Conservation (phyloP, 1,140 invertebrate genomes). For the Drosophila sproati region DNA sequence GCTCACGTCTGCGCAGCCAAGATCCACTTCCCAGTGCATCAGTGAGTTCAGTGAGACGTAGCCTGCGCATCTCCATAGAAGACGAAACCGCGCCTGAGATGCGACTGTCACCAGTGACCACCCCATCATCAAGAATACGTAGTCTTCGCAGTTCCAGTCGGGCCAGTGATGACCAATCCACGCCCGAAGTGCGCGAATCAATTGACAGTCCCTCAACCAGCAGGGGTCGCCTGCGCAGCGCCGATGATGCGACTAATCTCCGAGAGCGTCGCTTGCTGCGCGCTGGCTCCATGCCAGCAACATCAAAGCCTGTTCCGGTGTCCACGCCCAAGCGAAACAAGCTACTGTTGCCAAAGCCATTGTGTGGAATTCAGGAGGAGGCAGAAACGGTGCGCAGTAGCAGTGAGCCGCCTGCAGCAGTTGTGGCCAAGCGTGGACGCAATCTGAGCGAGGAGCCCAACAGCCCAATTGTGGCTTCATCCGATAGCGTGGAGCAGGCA, state of each 20-base stretch:
- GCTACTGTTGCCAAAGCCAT: constrained; percentile 17
- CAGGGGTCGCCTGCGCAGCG: background rate
- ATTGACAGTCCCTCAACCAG: background rate
- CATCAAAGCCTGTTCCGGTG: constrained; percentile 5
- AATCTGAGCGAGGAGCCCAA: background rate
- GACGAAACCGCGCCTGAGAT: background rate
- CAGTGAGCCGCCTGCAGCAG: constrained; percentile 44
- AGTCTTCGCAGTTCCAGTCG: background rate
- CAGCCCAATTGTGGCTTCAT: background rate
- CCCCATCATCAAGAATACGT: background rate
- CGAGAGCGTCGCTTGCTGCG: constrained; percentile 4
- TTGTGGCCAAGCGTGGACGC: background rate
- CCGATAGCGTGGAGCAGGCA: constrained; percentile 27
- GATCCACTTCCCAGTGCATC: constrained; percentile 3
- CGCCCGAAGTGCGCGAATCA: background rate
- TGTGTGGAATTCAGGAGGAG: constrained; percentile 63
- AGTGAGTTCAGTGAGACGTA: background rate
- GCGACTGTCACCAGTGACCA: too few species aligned
- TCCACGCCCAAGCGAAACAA: constrained; percentile 44
- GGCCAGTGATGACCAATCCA: background rate
- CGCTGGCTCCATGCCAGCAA: constrained; percentile 20
- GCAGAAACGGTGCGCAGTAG: background rate
- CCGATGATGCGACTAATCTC: background rate
- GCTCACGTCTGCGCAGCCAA: constrained; percentile 36
- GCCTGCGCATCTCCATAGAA: background rate